phyloP scores from a whole-genome alignment of 2,113 vertebrate species.

The Vidua chalybeata region DNA sequence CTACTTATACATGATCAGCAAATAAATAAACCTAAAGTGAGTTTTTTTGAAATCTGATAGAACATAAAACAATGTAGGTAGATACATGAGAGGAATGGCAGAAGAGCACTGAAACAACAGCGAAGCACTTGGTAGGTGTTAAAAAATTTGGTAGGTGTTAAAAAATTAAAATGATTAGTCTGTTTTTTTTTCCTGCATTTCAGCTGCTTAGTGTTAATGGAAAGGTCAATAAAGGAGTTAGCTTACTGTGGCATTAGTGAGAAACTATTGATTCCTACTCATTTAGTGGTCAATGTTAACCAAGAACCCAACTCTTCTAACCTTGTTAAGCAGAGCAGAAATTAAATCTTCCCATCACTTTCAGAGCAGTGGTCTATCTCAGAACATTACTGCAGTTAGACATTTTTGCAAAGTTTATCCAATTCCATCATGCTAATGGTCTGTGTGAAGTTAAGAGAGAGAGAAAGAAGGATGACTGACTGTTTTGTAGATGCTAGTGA shows the following conservation, averaged over 20 bases:
- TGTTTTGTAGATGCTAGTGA: not conserved
- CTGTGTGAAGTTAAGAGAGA: not conserved
- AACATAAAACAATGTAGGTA: not conserved
- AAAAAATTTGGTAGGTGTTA: not conserved
- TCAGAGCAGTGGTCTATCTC: not conserved
- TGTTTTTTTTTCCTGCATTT: not conserved
- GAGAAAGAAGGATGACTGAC: not conserved
- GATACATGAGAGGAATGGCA: not conserved
- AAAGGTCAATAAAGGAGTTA: slow-evolving; percentile 2
- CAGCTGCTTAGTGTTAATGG: slow-evolving; percentile 8
- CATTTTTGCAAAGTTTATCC: not conserved
- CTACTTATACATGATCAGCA: not conserved
- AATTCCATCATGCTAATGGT: not conserved
- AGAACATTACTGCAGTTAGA: not conserved
- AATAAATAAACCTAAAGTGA: not conserved
- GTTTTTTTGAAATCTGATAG: not conserved
- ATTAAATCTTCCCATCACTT: slow-evolving; percentile 31
- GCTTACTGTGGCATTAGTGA: slow-evolving; percentile 18
- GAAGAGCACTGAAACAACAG: rapidly evolving
- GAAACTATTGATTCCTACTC: slow-evolving; percentile 58
- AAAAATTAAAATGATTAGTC: not conserved
- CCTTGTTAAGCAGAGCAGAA: slow-evolving; percentile 41
- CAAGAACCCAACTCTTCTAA: slow-evolving; percentile 6
- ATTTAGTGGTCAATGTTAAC: slow-evolving; percentile 37
- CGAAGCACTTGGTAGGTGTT: not conserved